These are phyloP conservation scores for Orestias chungarensis DNA, from an alignment of 2,797 vertebrate genomes.

Conservation along the genomic window DNA sequence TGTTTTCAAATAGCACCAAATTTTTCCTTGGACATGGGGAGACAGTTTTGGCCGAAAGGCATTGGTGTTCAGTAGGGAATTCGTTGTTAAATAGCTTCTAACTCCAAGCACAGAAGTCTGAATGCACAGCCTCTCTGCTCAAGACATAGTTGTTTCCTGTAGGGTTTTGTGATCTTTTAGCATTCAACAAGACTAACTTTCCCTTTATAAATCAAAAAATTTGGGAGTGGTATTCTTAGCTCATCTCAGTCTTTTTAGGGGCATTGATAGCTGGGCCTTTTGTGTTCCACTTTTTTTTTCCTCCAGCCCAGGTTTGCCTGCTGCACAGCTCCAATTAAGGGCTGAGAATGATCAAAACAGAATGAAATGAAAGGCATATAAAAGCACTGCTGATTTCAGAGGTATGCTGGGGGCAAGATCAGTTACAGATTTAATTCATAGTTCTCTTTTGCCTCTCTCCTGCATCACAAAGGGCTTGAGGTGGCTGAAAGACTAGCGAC, in stretches of 20 bases:
- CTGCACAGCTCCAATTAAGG: conserved; percentile 66
- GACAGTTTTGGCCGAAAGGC: conserved; percentile 46
- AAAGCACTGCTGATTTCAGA: conserved; percentile 59
- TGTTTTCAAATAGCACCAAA: conserved; percentile 49
- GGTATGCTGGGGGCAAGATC: conserved; percentile 61
- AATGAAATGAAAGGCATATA: conserved; percentile 72
- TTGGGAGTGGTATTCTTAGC: conserved; percentile 49
- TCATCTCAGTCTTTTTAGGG: conserved; percentile 31
- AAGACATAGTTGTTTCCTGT: conserved; percentile 49
- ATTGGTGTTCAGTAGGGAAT: conserved; percentile 48
- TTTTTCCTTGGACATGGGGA: conserved; percentile 46
- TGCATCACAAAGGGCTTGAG: conserved; percentile 55
- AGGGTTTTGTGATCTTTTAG: conserved; percentile 47
- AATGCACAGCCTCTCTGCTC: conserved; percentile 29
- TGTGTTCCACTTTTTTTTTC: conserved; percentile 52
- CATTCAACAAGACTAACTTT: conserved; percentile 58
- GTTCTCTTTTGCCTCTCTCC: conserved; percentile 71
- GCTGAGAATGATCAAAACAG: conserved; percentile 62
- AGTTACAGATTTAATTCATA: conserved; percentile 71
- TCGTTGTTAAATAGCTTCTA: conserved; percentile 60
- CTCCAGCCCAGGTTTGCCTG: conserved; percentile 46
- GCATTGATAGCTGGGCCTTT: conserved; percentile 56
- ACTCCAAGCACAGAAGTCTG: conserved; percentile 47
- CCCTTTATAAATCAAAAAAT: conserved; percentile 48
- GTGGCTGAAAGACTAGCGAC: conserved; percentile 53